A percentile compares a stretch with the other conserved stretches of the same genome.
Conservation (phyloP, 2,113 vertebrate species). For the Rhombomys opimus region DNA sequence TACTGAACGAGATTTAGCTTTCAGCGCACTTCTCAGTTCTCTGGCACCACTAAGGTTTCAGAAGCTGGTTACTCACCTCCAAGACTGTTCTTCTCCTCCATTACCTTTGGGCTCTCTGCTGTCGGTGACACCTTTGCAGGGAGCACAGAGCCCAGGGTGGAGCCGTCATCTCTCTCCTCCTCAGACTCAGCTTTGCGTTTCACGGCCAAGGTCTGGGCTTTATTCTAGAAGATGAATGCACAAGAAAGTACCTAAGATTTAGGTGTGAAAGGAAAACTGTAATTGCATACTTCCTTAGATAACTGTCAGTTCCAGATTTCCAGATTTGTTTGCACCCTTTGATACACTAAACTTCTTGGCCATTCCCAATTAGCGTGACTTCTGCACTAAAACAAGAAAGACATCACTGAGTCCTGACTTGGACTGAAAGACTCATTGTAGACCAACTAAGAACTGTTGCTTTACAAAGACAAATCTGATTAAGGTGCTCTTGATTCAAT, state of each 20-base stretch:
- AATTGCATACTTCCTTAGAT: not conserved
- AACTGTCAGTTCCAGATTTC: not conserved
- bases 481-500: not conserved
- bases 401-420: not conserved
- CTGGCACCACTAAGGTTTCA: not conserved
- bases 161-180: conserved; percentile 86
- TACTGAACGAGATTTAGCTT: not conserved
- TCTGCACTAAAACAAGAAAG: conserved; percentile 41
- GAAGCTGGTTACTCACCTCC: conserved; percentile 80
- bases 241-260: not conserved
- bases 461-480: not conserved
- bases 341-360: not conserved
- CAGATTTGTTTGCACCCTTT: not conserved
- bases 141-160: conserved; percentile 64
- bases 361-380: not conserved
- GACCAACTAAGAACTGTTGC: not conserved
- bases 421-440: not conserved
- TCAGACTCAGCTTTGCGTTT: conserved; percentile 90
- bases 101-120: conserved; percentile 83
- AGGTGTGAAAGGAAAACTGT: not conserved
- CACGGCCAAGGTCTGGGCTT: conserved; percentile 85
- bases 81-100: conserved; percentile 86
- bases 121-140: conserved; percentile 84
- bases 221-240: conserved; percentile 78
- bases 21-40: not conserved